Evolutionary conservation across 2,888 invertebrate genomes (phyloP), one percentile per base, ranked within the genome.

Genomic region (Hypsopygia costalis): DNA sequence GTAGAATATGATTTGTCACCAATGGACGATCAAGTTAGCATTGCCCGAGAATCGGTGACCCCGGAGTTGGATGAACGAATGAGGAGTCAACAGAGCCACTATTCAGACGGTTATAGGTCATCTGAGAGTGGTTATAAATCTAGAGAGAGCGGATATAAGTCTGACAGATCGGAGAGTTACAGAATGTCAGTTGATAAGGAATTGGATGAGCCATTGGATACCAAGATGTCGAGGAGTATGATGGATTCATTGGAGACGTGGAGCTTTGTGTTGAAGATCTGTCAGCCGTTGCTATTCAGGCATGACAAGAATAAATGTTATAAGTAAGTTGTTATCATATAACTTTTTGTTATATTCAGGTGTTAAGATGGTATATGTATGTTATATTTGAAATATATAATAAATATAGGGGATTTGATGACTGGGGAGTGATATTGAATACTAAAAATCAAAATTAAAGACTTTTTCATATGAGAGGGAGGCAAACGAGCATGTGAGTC

Each of bases 1-100:
- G 86, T 86, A 0, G 88, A 86, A 49, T 87, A 88, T n/a, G 88
- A 88, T 27, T 62, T 67, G 28, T 86, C 88, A 1, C 86, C 82
- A 0, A 52, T 58, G 0, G 78, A 74, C 46, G 68, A 71, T 0
- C 61, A 69, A 31, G 44, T 55, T 28, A 51, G 67, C 45, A 44
- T 56, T 22, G 48, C 49, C 28, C 44, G 59, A 22, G 55, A 58
- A 0, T 83, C 83, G 0, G 60, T 81, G 0, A 87, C 87, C 0
- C 88, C 86, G 0, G 87, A 87, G 42, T 41, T 85, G 1, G 72
- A 78, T 25, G 77, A 81, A 1, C 62, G 49, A n/a, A 66, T 67
- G 58, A 55, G 66, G 44, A 76, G 68, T 44, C 62, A 61, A 40
- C 54, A 67, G 3, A 74, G 70, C 29, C 69, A 76, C 32, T 73